Evolutionary conservation across 2,888 invertebrate species (phyloP).

Genomic region (Nephrocerus scutellatus): DNA sequence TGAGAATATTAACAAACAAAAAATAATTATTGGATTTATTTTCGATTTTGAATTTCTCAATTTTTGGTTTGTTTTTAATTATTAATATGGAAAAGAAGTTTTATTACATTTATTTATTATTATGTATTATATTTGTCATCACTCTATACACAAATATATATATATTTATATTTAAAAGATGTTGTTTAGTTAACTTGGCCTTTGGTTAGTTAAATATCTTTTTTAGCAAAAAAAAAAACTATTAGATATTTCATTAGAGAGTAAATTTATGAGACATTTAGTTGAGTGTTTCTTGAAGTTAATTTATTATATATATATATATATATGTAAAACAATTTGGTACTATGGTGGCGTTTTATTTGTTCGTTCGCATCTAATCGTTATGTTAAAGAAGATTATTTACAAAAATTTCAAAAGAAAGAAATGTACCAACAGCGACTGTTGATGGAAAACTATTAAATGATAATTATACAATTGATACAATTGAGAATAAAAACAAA

Average conservation of each 20-base stretch:
- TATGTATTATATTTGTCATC: too few species aligned
- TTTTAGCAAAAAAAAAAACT: conserved; percentile 33
- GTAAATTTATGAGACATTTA: conserved; percentile 22
- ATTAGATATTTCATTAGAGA: conserved; percentile 17
- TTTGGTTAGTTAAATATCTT: conserved; percentile 47
- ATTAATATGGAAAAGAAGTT: conserved; percentile 23
- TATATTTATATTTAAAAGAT: too few species aligned
- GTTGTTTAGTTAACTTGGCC: conserved; percentile 48
- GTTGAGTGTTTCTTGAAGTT: conserved; percentile 30
- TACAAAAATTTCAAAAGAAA: conserved; percentile 10
- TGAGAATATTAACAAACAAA: conserved; percentile 5
- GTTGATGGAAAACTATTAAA: too few species aligned
- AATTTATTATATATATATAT: conserved; percentile 26
- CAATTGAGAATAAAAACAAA: conserved; percentile 15
- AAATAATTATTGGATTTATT: conserved; percentile 4
- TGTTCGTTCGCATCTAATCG: conserved; percentile 24
- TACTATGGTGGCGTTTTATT: conserved; percentile 16
- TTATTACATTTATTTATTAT: conserved; percentile 36
- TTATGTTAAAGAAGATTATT: conserved; percentile 21
- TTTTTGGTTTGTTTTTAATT: conserved; percentile 19
- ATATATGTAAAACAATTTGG: conserved; percentile 22
- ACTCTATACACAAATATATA: too few species aligned
- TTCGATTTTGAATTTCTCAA: conserved; percentile 15
- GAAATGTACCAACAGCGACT: too few species aligned
- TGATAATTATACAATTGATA: conserved; percentile 11